A percentile compares a stretch with the other conserved stretches of the same genome.
phyloP scores from a whole-genome alignment of 92 coral and sea anemone genomes.

The Umimayanthus kanabou region DNA sequence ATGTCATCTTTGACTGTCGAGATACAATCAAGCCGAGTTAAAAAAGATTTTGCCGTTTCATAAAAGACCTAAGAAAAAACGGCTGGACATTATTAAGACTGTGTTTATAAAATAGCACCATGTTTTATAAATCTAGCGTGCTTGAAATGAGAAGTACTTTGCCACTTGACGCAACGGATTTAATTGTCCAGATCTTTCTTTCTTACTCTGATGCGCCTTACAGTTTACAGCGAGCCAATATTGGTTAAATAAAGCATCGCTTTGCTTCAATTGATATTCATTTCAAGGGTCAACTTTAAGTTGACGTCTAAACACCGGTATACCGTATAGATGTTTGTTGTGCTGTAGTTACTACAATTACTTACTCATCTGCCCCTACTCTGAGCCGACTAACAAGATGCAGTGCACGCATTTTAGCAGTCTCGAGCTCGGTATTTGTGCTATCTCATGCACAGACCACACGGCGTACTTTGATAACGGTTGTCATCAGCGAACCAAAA shows the following conservation, averaged over 20 bases:
- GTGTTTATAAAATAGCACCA: not conserved
- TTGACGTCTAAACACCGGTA: conserved; percentile 32
- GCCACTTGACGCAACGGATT: conserved; percentile 26
- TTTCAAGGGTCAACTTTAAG: conserved; percentile 22
- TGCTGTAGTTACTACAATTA: not conserved
- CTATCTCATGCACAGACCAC: not conserved
- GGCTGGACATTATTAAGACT: not conserved
- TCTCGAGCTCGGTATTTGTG: not conserved
- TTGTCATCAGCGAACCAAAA: conserved; percentile 26
- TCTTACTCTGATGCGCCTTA: conserved; percentile 21
- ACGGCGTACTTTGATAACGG: not conserved
- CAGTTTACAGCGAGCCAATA: conserved; percentile 19
- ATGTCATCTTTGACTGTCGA: not conserved
- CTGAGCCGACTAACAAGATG: not conserved
- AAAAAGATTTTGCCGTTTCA: not conserved
- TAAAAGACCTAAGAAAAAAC: not conserved
- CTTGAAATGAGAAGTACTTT: conserved; percentile 1
- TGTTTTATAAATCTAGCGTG: conserved; percentile 28
- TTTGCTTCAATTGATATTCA: conserved; percentile 7
- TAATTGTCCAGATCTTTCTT: conserved; percentile 12
- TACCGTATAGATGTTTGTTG: conserved; percentile 5
- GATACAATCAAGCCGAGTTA: not conserved
- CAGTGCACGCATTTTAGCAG: not conserved
- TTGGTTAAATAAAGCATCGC: conserved; percentile 24
- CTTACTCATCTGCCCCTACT: not conserved